These are phyloP conservation scores for Ornithorhynchus anatinus DNA, from an alignment of 2,113 vertebrate species.

Conservation along the genomic window DNA sequence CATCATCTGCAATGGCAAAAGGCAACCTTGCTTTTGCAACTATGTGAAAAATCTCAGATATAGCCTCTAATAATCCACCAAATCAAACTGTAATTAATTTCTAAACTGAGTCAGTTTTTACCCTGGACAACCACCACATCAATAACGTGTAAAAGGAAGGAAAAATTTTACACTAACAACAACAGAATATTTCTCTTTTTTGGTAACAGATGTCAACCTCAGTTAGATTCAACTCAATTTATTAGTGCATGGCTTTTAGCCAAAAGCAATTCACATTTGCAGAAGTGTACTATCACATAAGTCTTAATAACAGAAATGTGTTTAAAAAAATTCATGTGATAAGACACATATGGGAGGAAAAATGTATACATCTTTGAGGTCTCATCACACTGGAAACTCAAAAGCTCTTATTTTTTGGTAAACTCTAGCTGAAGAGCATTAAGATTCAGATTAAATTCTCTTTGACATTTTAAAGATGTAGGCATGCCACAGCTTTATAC, in stretches of 20 bases:
- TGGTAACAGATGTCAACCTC: constrained; percentile 69
- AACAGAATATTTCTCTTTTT: constrained; percentile 31
- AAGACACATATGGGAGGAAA: constrained; percentile 72
- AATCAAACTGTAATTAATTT: constrained; percentile 26
- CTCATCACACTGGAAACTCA: constrained; percentile 62
- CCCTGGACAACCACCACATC: constrained; percentile 27
- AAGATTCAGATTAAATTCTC: constrained; percentile 65
- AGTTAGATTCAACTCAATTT: constrained; percentile 72
- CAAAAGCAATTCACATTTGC: constrained; percentile 76
- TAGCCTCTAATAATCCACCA: background rate
- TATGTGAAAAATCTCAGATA: background rate
- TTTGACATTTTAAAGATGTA: constrained; percentile 54
- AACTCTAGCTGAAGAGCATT: constrained; percentile 49
- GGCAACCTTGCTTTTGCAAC: background rate
- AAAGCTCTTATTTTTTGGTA: constrained; percentile 57
- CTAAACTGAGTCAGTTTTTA: constrained; percentile 25
- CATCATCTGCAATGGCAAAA: constrained; percentile 32
- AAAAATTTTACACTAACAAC: constrained; percentile 46
- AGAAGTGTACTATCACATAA: constrained; percentile 73
- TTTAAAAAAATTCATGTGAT: constrained; percentile 70
- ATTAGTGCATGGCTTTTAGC: constrained; percentile 75
- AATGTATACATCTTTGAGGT: constrained; percentile 70
- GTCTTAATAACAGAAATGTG: constrained; percentile 76
- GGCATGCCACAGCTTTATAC: constrained; percentile 37
- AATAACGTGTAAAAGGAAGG: constrained; percentile 38